A percentile compares a stretch with the other conserved stretches of the same genome.
Conservation (phyloP, 2,797 vertebrate genomes). For the Sebastes melanostomus region DNA sequence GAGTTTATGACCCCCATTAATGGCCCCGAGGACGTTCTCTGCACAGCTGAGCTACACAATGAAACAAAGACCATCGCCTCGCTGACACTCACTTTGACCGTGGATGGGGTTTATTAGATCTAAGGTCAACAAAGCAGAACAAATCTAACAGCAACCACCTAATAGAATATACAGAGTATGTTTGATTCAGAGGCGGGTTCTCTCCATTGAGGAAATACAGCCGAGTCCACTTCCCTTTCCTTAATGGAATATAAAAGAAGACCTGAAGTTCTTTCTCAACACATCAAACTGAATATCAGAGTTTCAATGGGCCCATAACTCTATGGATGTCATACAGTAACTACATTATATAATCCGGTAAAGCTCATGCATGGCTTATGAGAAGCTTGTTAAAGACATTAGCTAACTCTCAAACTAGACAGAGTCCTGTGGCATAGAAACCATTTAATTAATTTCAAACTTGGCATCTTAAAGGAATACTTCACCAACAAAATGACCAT, state of each 20-base stretch:
- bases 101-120: slow-evolving; percentile 51
- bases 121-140: slow-evolving; percentile 57
- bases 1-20: slow-evolving; percentile 76
- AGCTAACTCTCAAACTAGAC: background rate
- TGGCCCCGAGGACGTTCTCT: slow-evolving; percentile 55
- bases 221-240: background rate
- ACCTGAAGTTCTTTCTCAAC: background rate
- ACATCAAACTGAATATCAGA: background rate
- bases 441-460: background rate
- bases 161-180: slow-evolving; percentile 2
- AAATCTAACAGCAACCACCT: slow-evolving; percentile 18
- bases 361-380: background rate
- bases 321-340: background rate
- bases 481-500: background rate
- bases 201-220: background rate
- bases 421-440: background rate
- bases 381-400: background rate
- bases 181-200: slow-evolving; percentile 1
- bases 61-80: slow-evolving; percentile 46
- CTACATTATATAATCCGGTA: background rate
- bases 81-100: slow-evolving; percentile 54
- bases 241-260: background rate
- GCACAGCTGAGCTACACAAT: slow-evolving; percentile 42
- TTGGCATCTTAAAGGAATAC: background rate
- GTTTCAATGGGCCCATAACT: background rate